Conservation (phyloP, 2,797 vertebrate species). For the Centroberyx gerrardi region DNA sequence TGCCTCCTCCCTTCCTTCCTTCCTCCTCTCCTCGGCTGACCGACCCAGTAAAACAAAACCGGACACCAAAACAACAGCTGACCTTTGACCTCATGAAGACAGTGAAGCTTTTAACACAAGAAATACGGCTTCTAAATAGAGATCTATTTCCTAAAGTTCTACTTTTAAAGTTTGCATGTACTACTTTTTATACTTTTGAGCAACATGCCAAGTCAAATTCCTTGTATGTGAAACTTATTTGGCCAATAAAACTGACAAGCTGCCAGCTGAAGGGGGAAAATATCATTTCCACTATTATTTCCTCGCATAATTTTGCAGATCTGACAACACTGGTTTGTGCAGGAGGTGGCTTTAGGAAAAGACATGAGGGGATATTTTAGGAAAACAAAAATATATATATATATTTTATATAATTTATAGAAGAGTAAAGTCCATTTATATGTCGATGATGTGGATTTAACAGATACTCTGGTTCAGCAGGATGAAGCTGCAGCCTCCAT, state of each 20-base stretch:
- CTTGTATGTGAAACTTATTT: background rate
- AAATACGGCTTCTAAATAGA: too few species aligned
- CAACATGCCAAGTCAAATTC: too few species aligned
- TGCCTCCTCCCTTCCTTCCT: background rate
- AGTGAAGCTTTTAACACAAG: too few species aligned
- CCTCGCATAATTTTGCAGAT: constrained; percentile 29
- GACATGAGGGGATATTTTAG: too few species aligned
- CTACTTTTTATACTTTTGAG: too few species aligned
- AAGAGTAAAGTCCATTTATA: background rate
- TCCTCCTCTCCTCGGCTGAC: background rate
- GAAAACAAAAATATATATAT: background rate
- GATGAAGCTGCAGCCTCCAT: too few species aligned
- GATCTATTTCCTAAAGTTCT: background rate
- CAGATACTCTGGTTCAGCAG: too few species aligned
- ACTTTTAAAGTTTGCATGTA: background rate
- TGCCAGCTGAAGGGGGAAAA: background rate
- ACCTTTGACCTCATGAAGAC: background rate
- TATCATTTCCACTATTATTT: constrained; percentile 12
- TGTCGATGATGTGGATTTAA: background rate
- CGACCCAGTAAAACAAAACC: background rate
- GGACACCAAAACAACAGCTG: background rate
- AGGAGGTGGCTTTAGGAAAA: background rate
- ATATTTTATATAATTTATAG: too few species aligned
- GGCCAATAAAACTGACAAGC: background rate
- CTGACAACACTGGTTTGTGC: background rate